Evolutionary conservation across 2,113 vertebrate species (phyloP).

Genomic region (Muntiacus reevesi): DNA sequence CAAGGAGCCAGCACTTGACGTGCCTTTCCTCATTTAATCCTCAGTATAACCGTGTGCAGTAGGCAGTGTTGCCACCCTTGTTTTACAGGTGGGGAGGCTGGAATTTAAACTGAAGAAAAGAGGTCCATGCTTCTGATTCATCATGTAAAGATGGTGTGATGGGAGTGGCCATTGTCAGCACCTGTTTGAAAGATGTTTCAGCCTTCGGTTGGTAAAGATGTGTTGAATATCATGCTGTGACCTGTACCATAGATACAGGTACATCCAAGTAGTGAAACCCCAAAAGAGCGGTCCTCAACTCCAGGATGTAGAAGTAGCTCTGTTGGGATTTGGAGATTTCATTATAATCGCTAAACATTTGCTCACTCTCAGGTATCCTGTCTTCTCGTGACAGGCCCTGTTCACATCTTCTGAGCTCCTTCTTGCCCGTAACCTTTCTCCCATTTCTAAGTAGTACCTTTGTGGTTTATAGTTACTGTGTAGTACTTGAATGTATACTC

Average conservation of each 20-base stretch:
- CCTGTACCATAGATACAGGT: not conserved
- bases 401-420: not conserved
- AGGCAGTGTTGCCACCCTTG: not conserved
- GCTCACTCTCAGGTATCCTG: not conserved
- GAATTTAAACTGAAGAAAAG: not conserved
- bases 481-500: not conserved
- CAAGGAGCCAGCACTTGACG: not conserved
- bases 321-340: not conserved
- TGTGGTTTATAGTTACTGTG: not conserved
- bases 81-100: not conserved
- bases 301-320: not conserved
- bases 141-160: not conserved
- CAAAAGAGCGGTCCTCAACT: not conserved
- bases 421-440: not conserved
- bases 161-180: not conserved
- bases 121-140: not conserved
- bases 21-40: not conserved
- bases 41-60: accelerated
- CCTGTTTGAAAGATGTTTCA: not conserved
- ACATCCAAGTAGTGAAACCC: no score
- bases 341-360: not conserved
- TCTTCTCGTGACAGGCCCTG: not conserved
- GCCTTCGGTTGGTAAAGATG: not conserved
- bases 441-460: not conserved
- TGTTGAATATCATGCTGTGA: not conserved